These are phyloP conservation scores for Drosophila aldrichi DNA, from an alignment of 2,888 invertebrate species.

Conservation along the genomic window DNA sequence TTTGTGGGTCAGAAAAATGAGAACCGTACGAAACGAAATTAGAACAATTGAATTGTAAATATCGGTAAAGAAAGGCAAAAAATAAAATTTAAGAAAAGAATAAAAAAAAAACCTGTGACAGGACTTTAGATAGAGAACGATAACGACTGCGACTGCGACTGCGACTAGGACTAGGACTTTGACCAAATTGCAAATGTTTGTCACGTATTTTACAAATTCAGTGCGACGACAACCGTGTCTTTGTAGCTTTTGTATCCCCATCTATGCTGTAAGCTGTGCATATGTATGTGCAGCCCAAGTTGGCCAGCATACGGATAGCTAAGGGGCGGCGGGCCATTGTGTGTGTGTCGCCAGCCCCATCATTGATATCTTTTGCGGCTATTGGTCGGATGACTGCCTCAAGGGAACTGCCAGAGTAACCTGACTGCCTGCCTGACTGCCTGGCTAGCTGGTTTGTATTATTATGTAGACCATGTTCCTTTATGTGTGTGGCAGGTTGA, in stretches of 20 bases:
- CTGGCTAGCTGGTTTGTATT: conserved; percentile 29
- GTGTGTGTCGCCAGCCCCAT: conserved; percentile 56
- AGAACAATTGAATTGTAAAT: conserved; percentile 81
- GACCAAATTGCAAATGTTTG: conserved; percentile 73
- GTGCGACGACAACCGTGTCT: conserved; percentile 69
- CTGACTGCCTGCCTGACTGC: conserved; percentile 7
- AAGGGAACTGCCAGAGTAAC: conserved; percentile 23
- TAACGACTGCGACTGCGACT: conserved; percentile 44
- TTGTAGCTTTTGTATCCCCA: conserved; percentile 48
- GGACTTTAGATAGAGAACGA: conserved; percentile 19
- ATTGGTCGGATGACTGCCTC: conserved; percentile 29
- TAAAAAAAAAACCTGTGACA: conserved; percentile 12
- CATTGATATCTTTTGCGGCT: conserved; percentile 72
- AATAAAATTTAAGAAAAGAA: not conserved
- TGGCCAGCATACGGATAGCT: conserved; percentile 6
- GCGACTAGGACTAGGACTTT: conserved; percentile 52
- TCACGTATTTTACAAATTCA: conserved; percentile 81
- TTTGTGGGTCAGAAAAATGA: conserved; percentile 35
- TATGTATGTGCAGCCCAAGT: conserved; percentile 48
- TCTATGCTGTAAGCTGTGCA: conserved; percentile 52
- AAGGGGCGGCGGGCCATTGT: conserved; percentile 23
- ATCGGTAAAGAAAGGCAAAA: conserved; percentile 41
- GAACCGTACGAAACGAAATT: conserved; percentile 64
- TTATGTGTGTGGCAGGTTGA: conserved; percentile 40
- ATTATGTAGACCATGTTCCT: conserved; percentile 67